Conservation (phyloP, 2,113 vertebrate species). For the Tyto alba region DNA sequence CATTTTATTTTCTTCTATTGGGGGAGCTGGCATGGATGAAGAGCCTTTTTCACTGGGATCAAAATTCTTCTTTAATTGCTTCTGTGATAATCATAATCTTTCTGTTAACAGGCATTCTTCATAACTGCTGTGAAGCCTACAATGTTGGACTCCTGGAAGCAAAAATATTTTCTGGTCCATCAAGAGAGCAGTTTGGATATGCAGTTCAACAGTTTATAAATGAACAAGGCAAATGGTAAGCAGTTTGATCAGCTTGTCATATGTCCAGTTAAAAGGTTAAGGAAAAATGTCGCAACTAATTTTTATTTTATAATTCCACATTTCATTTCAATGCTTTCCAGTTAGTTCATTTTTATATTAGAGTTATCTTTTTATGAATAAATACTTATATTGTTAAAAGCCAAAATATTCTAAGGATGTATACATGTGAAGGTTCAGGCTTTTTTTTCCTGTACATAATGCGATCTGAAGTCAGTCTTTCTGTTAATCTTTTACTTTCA, state of each 20-base stretch:
- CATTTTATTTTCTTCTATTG: not conserved
- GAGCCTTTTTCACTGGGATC: not conserved
- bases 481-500: not conserved
- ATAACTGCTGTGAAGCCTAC: conserved; percentile 74
- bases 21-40: not conserved
- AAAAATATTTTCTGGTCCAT: conserved; percentile 83
- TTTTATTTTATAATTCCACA: not conserved
- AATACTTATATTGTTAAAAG: not conserved
- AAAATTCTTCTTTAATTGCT: conserved; percentile 34
- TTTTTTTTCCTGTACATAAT: not conserved
- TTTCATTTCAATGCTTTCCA: not conserved
- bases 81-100: conserved; percentile 34
- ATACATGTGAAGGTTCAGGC: not conserved
- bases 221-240: conserved; percentile 87
- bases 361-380: not conserved
- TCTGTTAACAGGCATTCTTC: conserved; percentile 67
- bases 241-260: not conserved
- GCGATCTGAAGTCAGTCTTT: not conserved
- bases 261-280: not conserved
- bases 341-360: not conserved
- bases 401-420: not conserved
- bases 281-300: not conserved
- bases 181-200: conserved; percentile 86
- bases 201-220: conserved; percentile 82
- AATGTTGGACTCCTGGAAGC: conserved; percentile 82